A percentile compares a stretch with the other conserved stretches of the same genome.
Conservation (phyloP, 1,140 invertebrate species). For the Orius insidiosus region DNA sequence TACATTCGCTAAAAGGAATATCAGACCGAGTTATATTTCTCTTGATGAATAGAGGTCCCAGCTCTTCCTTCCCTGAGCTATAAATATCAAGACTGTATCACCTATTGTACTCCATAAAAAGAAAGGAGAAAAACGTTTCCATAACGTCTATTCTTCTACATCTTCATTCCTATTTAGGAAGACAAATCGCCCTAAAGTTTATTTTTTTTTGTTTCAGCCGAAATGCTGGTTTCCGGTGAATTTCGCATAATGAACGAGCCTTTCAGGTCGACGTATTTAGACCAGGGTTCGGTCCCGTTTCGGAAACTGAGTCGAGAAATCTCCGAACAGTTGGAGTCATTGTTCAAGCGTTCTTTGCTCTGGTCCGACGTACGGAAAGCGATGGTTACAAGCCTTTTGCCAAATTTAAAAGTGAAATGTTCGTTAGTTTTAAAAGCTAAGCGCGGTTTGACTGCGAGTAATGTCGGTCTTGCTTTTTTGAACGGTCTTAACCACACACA, state of each 20-base stretch:
- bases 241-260: slow-evolving; percentile 23
- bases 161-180: too few species aligned
- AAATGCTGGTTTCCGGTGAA: slow-evolving; percentile 21
- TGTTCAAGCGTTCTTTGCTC: not conserved
- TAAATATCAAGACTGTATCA: too few species aligned
- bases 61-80: too few species aligned
- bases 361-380: too few species aligned
- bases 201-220: slow-evolving; percentile 20
- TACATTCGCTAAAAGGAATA: too few species aligned
- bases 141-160: too few species aligned
- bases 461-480: slow-evolving; percentile 26
- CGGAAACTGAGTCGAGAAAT: slow-evolving; percentile 19
- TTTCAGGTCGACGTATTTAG: slow-evolving; percentile 16
- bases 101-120: too few species aligned
- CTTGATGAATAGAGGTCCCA: too few species aligned
- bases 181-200: too few species aligned
- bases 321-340: slow-evolving; percentile 5
- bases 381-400: too few species aligned
- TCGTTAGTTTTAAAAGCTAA: slow-evolving; percentile 13
- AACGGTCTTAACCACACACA: slow-evolving; percentile 24
- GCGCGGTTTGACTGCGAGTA: slow-evolving; percentile 18
- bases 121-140: too few species aligned
- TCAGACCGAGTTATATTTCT: too few species aligned
- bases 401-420: slow-evolving; percentile 12
- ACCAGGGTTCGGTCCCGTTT: slow-evolving; percentile 20